phyloP scores from a whole-genome alignment of 2,113 vertebrate genomes.

The Grammomys surdaster region DNA sequence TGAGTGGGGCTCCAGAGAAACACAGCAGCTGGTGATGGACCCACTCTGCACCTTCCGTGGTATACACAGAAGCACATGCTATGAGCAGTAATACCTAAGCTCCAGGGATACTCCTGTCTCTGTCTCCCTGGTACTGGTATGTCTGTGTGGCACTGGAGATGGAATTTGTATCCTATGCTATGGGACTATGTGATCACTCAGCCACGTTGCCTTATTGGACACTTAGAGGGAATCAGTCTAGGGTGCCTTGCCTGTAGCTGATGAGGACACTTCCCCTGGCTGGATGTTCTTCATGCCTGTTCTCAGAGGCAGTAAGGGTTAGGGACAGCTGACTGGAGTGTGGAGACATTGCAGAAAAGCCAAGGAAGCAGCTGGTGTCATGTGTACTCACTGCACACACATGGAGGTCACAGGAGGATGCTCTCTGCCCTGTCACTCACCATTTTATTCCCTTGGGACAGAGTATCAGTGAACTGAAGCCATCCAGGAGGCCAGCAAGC shows the following conservation, averaged over 20 bases:
- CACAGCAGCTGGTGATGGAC: not conserved
- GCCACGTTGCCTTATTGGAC: too few species aligned
- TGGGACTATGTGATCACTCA: rapidly evolving
- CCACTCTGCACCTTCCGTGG: not conserved
- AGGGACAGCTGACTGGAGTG: not conserved
- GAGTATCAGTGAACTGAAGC: not conserved
- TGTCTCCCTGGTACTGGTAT: too few species aligned
- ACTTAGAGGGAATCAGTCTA: not conserved
- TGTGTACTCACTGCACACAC: too few species aligned
- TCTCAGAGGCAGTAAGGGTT: not conserved
- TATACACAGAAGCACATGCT: not conserved
- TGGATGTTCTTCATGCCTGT: not conserved
- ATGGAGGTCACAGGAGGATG: not conserved
- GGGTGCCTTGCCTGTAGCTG: not conserved
- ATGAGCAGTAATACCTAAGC: too few species aligned
- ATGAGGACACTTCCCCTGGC: not conserved
- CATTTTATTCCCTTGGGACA: not conserved
- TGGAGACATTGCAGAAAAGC: not conserved
- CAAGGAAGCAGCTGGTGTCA: not conserved
- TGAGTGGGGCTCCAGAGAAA: rapidly evolving
- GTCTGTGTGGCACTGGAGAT: too few species aligned
- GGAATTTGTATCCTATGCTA: not conserved
- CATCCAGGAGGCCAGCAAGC: not conserved
- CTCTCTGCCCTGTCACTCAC: not conserved
- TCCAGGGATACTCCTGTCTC: too few species aligned